phyloP scores from a whole-genome alignment of 2,888 invertebrate genomes.

The Aleiodes leptofemur region DNA sequence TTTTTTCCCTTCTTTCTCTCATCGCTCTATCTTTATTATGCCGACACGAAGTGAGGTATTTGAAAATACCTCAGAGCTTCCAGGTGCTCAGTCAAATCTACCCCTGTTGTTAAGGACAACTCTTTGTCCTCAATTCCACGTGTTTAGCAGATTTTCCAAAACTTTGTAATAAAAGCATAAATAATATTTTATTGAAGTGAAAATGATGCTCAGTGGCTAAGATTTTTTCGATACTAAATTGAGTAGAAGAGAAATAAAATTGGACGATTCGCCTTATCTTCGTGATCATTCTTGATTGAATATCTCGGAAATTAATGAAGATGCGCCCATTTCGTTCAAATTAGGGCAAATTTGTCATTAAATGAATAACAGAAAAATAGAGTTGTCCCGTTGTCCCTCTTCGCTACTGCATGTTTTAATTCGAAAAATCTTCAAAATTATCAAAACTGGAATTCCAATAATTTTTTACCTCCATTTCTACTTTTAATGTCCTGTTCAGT shows the following conservation, averaged over 20 bases:
- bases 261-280: too few relatives aligned
- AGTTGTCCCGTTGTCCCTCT: too few relatives aligned
- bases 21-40: constrained; percentile 29
- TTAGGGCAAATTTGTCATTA: too few relatives aligned
- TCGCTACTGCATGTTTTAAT: too few relatives aligned
- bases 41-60: constrained; percentile 16
- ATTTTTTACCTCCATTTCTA: not conserved
- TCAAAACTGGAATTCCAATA: not conserved
- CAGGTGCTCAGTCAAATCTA: constrained; percentile 30
- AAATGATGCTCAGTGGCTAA: not conserved
- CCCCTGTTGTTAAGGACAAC: constrained; percentile 8
- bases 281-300: too few relatives aligned
- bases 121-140: constrained; percentile 25
- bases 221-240: not conserved
- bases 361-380: too few relatives aligned
- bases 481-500: constrained; percentile 3
- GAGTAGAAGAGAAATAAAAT: too few relatives aligned
- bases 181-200: not conserved
- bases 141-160: constrained; percentile 14
- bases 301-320: too few relatives aligned
- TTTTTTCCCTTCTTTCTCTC: constrained; percentile 37
- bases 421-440: too few relatives aligned
- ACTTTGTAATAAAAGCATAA: too few relatives aligned
- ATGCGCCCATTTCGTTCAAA: too few relatives aligned
- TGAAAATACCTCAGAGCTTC: constrained; percentile 19